Percentiles rank a stretch among this genome's conserved stretches.
phyloP scores from a whole-genome alignment of 37 sponge, comb jelly and placozoan species.

The Diacarnus erythraeanus region DNA sequence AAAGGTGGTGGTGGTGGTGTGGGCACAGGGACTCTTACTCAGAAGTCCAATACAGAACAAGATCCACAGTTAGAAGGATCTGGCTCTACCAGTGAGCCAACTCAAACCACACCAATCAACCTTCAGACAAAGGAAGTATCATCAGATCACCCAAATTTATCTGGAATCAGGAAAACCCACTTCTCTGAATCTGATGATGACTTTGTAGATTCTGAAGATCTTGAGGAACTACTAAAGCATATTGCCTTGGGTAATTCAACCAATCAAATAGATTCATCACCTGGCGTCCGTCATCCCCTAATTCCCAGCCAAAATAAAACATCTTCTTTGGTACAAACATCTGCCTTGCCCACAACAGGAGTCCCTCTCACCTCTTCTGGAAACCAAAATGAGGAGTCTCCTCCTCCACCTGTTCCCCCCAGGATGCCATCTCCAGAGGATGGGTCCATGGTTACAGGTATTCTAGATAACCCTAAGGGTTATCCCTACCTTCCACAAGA shows the following conservation, averaged over 20 bases:
- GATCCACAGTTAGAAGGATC: background rate
- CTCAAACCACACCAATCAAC: background rate
- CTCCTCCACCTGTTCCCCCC: background rate
- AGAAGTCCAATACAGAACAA: background rate
- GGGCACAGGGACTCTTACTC: background rate
- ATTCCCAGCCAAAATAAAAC: background rate
- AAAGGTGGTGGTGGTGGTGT: background rate
- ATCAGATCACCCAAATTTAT: too few species aligned
- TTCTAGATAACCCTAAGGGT: background rate
- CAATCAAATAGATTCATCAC: too few species aligned
- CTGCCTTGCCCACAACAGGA: background rate
- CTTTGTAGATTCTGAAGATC: conserved; percentile 3
- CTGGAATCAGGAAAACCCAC: background rate
- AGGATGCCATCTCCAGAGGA: background rate
- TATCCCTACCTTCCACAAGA: background rate
- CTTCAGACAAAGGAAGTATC: background rate
- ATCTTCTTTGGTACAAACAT: background rate
- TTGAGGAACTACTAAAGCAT: background rate
- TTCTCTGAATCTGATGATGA: conserved; percentile 12
- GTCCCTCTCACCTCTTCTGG: background rate
- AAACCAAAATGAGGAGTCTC: background rate
- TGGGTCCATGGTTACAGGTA: background rate
- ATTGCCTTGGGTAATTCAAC: too few species aligned
- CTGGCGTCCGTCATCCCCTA: too few species aligned
- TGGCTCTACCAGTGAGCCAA: background rate